These are phyloP conservation scores for Phataginus tetradactyla DNA, from an alignment of 2,797 vertebrate species.

Conservation along the genomic window DNA sequence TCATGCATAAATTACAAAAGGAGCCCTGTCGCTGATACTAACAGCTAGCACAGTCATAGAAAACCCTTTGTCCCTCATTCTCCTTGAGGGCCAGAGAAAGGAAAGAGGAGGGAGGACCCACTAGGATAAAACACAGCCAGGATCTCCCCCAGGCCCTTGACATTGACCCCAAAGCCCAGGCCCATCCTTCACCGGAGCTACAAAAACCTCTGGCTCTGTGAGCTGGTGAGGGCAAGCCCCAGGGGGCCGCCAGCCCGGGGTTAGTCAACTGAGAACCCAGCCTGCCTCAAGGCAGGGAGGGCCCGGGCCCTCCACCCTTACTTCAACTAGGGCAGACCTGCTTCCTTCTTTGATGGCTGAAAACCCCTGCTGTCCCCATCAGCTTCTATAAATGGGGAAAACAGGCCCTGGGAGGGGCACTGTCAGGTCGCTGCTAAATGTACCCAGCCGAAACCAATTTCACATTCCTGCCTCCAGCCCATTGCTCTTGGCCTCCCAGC, in stretches of 20 bases:
- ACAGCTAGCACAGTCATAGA: constrained; percentile 68
- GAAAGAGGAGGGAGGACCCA: not conserved
- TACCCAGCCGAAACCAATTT: not conserved
- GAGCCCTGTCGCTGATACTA: constrained; percentile 71
- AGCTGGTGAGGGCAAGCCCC: not conserved
- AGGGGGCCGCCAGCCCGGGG: not conserved
- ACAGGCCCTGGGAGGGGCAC: not conserved
- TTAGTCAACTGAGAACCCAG: not conserved
- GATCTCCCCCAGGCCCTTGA: not conserved
- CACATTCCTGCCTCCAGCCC: not conserved
- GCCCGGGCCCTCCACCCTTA: not conserved
- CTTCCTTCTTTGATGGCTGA: not conserved
- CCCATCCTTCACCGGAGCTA: not conserved
- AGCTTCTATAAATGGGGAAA: not conserved
- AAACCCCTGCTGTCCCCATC: not conserved
- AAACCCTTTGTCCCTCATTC: not conserved
- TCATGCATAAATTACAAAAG: constrained; percentile 80
- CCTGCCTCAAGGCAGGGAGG: not conserved
- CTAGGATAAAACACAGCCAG: not conserved
- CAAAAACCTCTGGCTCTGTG: not conserved
- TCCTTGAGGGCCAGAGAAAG: constrained; percentile 31
- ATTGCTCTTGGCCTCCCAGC: not conserved
- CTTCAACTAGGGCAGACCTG: not conserved
- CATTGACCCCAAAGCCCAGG: not conserved
- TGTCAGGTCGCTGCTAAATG: not conserved